These are phyloP conservation scores for Frankliniella intonsa DNA, from an alignment of 2,888 invertebrate genomes.

Conservation along the genomic window DNA sequence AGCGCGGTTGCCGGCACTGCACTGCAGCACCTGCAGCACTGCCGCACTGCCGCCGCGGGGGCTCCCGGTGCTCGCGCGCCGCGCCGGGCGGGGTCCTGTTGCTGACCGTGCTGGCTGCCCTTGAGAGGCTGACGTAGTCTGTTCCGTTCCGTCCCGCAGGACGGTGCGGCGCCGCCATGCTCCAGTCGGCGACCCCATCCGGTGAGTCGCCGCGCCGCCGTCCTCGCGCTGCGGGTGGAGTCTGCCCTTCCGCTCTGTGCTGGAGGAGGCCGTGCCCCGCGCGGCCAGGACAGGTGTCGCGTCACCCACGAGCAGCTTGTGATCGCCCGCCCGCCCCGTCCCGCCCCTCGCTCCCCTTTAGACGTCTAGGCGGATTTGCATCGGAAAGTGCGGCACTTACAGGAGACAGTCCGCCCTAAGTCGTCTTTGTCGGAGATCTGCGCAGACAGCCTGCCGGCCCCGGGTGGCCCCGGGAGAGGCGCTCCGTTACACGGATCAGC, in stretches of 20 bases:
- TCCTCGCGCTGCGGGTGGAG: no score
- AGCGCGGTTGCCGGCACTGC: not conserved
- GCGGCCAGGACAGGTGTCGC: conserved; percentile 2
- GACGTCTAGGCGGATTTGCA: not conserved
- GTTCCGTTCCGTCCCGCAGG: not conserved
- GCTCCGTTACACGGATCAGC: no score
- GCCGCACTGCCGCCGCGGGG: not conserved
- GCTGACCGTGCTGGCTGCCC: no score
- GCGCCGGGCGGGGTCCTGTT: not conserved
- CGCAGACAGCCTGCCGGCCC: not conserved
- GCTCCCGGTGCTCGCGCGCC: not conserved
- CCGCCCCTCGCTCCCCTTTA: no score
- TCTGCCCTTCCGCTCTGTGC: no score
- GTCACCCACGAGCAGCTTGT: not conserved
- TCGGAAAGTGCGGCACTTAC: conserved; percentile 3
- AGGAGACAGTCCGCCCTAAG: not conserved
- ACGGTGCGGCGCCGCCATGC: not conserved
- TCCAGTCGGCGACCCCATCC: not conserved
- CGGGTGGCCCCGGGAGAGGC: not conserved
- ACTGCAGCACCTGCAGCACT: not conserved
- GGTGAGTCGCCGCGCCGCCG: not conserved
- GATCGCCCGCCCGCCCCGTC: not conserved
- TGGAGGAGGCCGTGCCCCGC: not conserved
- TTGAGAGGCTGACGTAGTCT: no score
- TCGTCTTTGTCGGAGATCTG: not conserved